Conservation (phyloP, 2,113 vertebrate genomes). For the Eulemur macaco region DNA sequence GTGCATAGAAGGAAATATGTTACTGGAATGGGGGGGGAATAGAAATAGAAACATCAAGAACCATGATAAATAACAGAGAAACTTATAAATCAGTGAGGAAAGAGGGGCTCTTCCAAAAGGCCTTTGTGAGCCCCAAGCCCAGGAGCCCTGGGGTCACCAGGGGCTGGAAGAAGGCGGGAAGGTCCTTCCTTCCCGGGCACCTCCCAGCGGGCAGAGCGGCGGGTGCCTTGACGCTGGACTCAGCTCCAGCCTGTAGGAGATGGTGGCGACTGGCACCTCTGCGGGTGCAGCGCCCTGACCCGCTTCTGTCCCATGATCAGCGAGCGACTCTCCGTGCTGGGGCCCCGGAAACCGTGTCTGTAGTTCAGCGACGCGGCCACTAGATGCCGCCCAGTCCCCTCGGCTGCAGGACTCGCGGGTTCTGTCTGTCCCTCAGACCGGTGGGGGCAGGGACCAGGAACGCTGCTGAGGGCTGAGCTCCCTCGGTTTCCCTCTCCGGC, state of each 20-base stretch:
- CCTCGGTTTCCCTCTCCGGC: neutral
- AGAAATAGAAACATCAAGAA: neutral
- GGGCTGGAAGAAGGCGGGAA: neutral
- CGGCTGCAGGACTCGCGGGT: accelerated
- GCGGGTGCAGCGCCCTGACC: neutral
- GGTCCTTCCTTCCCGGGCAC: no score
- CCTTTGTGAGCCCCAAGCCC: neutral
- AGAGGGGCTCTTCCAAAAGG: neutral
- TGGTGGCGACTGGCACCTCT: accelerated
- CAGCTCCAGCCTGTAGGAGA: neutral
- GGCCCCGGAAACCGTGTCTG: neutral
- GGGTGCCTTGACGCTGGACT: accelerated
- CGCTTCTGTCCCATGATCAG: accelerated
- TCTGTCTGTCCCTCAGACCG: neutral
- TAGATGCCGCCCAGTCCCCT: neutral
- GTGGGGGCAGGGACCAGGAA: accelerated
- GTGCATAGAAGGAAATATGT: neutral
- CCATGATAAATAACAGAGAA: neutral
- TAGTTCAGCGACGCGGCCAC: neutral
- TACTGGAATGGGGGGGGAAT: no score
- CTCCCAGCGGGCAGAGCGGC: accelerated
- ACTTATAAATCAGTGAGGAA: neutral
- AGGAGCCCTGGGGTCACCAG: accelerated
- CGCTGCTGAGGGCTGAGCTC: no score
- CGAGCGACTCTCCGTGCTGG: neutral